Base-by-base conservation (phyloP, 2,113 vertebrate genomes). In the Podocnemis expansa region DNA sequence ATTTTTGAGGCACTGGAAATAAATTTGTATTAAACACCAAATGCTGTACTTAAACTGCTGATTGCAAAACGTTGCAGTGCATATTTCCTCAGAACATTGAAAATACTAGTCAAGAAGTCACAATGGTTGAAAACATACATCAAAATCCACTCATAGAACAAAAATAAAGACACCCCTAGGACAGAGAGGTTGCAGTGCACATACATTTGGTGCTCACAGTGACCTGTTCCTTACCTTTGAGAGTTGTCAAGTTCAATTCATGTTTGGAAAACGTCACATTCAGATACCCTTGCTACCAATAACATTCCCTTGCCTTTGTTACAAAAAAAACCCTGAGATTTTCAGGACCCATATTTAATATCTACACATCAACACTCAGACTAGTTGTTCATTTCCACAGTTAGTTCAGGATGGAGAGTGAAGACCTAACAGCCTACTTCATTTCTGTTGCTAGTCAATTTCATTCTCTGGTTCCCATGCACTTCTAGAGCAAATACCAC, bases 381-480 rank as follows among this genome's bases (percentile, higher is more conserved):
- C 80, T 34, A 87, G 25, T 2, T 38, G 63, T 38, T 38, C n/a
- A 67, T 67, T n/a, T 70, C n/a, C 63, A 67, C 34, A 38, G 19
- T 38, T 38, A 70, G 63, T 34, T 67, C 34, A 67, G 34, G 19
- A 8, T 67, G 47, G 84, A 83, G 2, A 14, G 78, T 63, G 56
- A 79, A 86, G 84, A 78, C 88, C 75, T 60, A 90, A 56, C 21
- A 3, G 45, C 85, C 58, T 34, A 0, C 11, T 76, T 25, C 34
- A 16, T 38, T 85, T 38, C 10, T n/a, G 63, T 2, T 91, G 78
- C 84, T 54, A 1, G 92, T 49, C 13, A 82, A 92, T 97, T 93
- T 97, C 96, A 93, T 93, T 96, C 96, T 96, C 91, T 78, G 3
- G 85, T 97, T 96, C 84, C 88, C 88, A 97, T 87, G 95, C 96